Evolutionary conservation across 1,140 invertebrate species (phyloP), one percentile per base, ranked within the genome.

Genomic region (Heliconius hermathena): DNA sequence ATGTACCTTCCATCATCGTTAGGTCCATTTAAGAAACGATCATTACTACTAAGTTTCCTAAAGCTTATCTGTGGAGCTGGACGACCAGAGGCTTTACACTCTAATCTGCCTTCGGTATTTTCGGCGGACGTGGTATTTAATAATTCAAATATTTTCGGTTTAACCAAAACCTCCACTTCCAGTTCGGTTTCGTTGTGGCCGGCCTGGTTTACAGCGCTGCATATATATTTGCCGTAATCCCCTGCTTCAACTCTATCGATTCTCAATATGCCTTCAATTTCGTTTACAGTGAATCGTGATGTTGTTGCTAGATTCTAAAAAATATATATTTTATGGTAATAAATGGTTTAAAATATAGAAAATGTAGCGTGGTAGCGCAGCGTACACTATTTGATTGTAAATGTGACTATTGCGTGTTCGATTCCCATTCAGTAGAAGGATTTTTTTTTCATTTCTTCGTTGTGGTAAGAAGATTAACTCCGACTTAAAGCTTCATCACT

Each of bases 141-240:
- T 74, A 98, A 95, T 86, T 98, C 96, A 85, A 96, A 97, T 84
- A 99, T 96, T 87, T 96, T 96, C 0, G 98, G 98, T 85, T 97
- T 97, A 0, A 97, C 96, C 46, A 98, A 93, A 1, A 97, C 97
- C 76, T 93, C 90, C 3, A 98, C 95, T 81, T 95, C 95, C 71
- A 96, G 96, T 46, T 94, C 95, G 5, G 95, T 95, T 82, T 97
- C 95, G 49, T 95, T 96, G 36, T 95, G 93, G 1, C 98, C 98
- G 13, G 98, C 98, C 20, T 95, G 95, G 89, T 99, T 99, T 70
- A 95, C 96, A 0, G 98, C 98, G 38, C 96, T 96, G 89, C 98
- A 99, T 70, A 96, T 97, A 87, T 98, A 99, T 46, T 95, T 95
- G 0, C 97, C 97, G 71, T 96, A 96, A 90, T 99, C 98, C 1